Conservation (phyloP, 1,140 invertebrate species). For the Coenobita brevimanus region DNA sequence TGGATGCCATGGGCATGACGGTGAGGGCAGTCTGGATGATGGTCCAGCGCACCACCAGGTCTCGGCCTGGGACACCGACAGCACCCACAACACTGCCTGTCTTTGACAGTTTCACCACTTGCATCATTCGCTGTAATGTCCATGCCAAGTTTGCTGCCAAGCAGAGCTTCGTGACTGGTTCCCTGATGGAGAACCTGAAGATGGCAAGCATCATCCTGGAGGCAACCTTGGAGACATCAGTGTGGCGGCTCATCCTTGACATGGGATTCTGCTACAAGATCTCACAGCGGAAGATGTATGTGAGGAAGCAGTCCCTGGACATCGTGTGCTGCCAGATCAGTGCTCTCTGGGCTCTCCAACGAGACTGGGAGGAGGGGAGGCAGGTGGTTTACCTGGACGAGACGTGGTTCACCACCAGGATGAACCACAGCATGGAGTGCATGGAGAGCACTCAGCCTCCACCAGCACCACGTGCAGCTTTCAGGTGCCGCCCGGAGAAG, state of each 20-base stretch:
- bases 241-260: constrained; percentile 20
- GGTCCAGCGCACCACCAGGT: too few relatives aligned
- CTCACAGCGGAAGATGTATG: too few relatives aligned
- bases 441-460: constrained; percentile 23
- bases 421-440: not conserved
- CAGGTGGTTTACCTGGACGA: constrained; percentile 34
- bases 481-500: not conserved
- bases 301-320: too few relatives aligned
- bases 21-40: too few relatives aligned
- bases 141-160: constrained; percentile 17
- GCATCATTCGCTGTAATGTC: not conserved
- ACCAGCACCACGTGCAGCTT: not conserved
- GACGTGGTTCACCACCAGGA: constrained; percentile 35
- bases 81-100: not conserved
- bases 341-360: constrained; percentile 13
- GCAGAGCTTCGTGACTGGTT: constrained; percentile 11
- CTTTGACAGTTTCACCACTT: constrained; percentile 26
- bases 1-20: too few relatives aligned
- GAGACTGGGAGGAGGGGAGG: constrained; percentile 22
- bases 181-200: not conserved
- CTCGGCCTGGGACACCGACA: too few relatives aligned
- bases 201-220: too few relatives aligned
- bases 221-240: not conserved
- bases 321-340: constrained; percentile 20
- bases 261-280: too few relatives aligned